Conservation (phyloP, 1,140 invertebrate species). For the Calycopis cecrops region DNA sequence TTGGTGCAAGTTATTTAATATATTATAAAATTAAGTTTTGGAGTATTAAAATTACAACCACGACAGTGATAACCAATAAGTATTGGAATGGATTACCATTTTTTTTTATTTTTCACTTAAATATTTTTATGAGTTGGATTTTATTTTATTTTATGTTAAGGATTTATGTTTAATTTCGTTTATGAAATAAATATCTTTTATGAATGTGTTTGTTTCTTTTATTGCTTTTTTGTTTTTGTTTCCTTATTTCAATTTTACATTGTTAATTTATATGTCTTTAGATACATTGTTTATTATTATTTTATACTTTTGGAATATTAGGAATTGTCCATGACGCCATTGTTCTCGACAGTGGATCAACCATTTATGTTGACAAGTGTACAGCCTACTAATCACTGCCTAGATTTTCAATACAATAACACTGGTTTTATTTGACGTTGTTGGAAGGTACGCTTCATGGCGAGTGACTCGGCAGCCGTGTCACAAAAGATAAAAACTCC, state of each 20-base stretch:
- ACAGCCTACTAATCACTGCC: no score
- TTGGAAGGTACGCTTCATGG: no score
- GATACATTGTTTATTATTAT: slow-evolving; percentile 9
- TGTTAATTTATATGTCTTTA: not conserved
- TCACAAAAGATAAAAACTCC: no score
- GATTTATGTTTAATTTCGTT: slow-evolving; percentile 45
- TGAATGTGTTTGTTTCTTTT: slow-evolving; percentile 28
- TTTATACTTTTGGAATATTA: no score
- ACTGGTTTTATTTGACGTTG: no score
- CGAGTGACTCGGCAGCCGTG: no score
- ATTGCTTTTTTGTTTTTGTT: slow-evolving; percentile 27
- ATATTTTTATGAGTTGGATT: slow-evolving; percentile 13
- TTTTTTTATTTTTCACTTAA: slow-evolving; percentile 1
- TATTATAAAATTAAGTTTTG: slow-evolving; percentile 4
- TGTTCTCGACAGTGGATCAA: no score
- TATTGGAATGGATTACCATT: slow-evolving; percentile 14
- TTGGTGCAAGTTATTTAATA: slow-evolving; percentile 4
- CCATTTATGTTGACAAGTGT: no score
- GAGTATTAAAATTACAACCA: slow-evolving; percentile 19
- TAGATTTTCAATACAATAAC: no score
- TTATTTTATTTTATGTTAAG: slow-evolving; percentile 34
- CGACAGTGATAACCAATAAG: slow-evolving; percentile 10
- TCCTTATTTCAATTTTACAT: slow-evolving; percentile 19
- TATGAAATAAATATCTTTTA: slow-evolving; percentile 49
- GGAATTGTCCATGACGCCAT: no score